Conservation (phyloP, 2,113 vertebrate species). For the Otis tarda region DNA sequence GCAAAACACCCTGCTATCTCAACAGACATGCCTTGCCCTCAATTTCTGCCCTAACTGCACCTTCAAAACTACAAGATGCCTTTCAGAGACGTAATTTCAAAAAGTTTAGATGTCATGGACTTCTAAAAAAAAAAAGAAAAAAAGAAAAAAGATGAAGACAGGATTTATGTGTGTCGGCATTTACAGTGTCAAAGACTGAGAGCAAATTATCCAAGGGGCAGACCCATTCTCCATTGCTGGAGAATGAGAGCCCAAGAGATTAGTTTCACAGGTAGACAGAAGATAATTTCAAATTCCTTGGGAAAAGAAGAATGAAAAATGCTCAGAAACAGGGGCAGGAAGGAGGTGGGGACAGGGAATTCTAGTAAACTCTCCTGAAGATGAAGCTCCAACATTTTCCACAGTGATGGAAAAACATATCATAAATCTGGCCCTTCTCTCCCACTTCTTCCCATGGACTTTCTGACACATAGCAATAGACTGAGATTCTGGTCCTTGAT, state of each 20-base stretch:
- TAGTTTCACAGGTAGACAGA: not conserved
- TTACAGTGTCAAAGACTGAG: not conserved
- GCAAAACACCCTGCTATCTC: not conserved
- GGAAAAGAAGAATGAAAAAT: not conserved
- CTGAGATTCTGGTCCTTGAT: not conserved
- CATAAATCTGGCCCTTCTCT: not conserved
- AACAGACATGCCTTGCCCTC: not conserved
- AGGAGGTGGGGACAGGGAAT: not conserved
- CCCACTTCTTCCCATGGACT: not conserved
- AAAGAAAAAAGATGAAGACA: not conserved
- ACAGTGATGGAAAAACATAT: not conserved
- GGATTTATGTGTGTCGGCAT: not conserved
- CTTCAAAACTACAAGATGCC: not conserved
- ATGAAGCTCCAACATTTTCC: not conserved
- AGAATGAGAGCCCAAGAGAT: not conserved
- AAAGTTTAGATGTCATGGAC: not conserved
- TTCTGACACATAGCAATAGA: not conserved
- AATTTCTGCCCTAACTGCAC: not conserved
- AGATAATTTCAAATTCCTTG: not conserved
- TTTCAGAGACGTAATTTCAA: not conserved
- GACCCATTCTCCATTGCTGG: not conserved
- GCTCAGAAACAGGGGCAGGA: not conserved
- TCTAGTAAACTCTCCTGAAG: not conserved
- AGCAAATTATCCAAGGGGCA: not conserved
- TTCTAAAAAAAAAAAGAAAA: not conserved